These are phyloP conservation scores for Nipponacmea schrenckii DNA, from an alignment of 2,888 invertebrate species.

Conservation along the genomic window DNA sequence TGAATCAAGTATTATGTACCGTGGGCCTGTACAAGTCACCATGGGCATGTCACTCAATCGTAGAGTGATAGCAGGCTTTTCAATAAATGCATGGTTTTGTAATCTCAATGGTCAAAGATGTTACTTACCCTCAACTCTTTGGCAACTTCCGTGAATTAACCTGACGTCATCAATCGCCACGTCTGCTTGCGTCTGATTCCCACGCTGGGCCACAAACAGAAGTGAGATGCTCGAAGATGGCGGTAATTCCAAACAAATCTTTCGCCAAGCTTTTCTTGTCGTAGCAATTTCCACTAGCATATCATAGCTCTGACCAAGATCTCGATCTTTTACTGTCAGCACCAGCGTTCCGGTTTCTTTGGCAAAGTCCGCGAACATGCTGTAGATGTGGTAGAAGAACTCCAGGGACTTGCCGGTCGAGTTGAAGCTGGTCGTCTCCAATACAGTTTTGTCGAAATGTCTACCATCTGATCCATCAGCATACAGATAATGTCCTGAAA, in stretches of 20 bases:
- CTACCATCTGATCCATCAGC: conserved; percentile 44
- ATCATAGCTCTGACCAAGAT: conserved; percentile 4
- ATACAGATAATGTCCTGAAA: conserved; percentile 50
- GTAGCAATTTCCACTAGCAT: conserved; percentile 31
- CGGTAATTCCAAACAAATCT: conserved; percentile 42
- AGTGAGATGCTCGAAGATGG: conserved; percentile 31
- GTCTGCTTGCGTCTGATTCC: conserved; percentile 33
- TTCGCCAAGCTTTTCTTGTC: conserved; percentile 40
- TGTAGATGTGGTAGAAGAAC: conserved; percentile 50
- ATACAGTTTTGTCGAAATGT: conserved; percentile 34
- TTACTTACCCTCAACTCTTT: conserved; percentile 17
- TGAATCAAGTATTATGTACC: no score
- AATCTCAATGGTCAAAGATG: no score
- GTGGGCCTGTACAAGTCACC: no score
- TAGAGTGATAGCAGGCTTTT: no score
- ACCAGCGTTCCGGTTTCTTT: conserved; percentile 30
- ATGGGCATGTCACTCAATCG: no score
- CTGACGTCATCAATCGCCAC: conserved; percentile 53
- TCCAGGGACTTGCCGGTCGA: conserved; percentile 34
- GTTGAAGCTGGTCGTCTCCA: conserved; percentile 40
- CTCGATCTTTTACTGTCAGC: conserved; percentile 23
- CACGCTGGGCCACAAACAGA: conserved; percentile 41
- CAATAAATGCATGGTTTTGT: no score
- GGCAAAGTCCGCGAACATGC: conserved; percentile 14
- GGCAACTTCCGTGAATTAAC: conserved; percentile 33